Percentiles rank a stretch among this genome's conserved stretches.
These are phyloP conservation scores for Pedionomus torquatus DNA, from an alignment of 2,113 vertebrate genomes.

Conservation along the genomic window DNA sequence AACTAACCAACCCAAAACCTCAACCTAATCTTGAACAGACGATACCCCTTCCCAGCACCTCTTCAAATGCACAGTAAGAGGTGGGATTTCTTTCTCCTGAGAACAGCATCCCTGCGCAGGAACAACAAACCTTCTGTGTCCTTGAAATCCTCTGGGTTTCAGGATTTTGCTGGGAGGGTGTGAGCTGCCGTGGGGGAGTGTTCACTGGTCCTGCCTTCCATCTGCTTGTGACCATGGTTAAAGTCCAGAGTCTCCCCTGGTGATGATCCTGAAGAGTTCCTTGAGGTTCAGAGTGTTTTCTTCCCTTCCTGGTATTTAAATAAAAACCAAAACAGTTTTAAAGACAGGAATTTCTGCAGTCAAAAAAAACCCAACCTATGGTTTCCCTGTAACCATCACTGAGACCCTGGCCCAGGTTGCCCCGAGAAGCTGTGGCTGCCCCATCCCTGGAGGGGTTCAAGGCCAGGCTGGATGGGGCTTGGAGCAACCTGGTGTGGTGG, in stretches of 20 bases:
- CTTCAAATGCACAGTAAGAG: neutral
- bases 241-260: neutral
- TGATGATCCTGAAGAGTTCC: neutral
- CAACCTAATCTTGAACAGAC: neutral
- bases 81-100: neutral
- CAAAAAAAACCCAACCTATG: too few species aligned
- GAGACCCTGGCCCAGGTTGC: too few species aligned
- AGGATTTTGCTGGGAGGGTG: neutral
- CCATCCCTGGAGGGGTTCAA: too few species aligned
- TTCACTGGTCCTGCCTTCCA: neutral
- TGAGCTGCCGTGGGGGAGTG: neutral
- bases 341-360: neutral
- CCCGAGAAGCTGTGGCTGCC: too few species aligned
- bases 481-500: too few species aligned
- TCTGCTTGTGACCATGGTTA: neutral
- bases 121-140: neutral
- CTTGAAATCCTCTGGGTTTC: neutral
- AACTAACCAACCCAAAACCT: neutral
- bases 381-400: too few species aligned
- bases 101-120: neutral
- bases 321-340: neutral
- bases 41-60: neutral
- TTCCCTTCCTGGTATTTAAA: neutral
- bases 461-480: too few species aligned
- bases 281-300: neutral